Conservation (phyloP, 2,797 vertebrate genomes). For the Hozukius guyotensis region DNA sequence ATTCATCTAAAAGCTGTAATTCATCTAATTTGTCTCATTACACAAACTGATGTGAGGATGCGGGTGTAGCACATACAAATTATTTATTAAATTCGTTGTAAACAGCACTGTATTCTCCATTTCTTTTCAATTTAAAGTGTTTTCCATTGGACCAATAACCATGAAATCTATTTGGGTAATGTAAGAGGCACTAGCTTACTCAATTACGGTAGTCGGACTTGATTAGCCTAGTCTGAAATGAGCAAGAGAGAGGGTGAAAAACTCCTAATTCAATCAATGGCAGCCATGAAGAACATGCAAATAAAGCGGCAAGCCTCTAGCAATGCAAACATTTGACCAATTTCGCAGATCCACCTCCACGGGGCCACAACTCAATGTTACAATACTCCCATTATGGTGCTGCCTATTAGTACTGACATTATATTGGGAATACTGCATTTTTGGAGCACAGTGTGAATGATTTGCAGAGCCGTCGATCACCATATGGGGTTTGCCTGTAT, state of each 20-base stretch:
- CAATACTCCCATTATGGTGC: conserved; percentile 1
- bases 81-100: neutral
- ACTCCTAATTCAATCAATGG: conserved; percentile 13
- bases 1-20: conserved; percentile 8
- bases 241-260: conserved; percentile 12
- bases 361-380: conserved; percentile 14
- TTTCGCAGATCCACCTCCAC: conserved; percentile 17
- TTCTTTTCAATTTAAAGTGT: conserved; percentile 8
- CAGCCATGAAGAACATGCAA: conserved; percentile 7
- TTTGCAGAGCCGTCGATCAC: conserved; percentile 35
- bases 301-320: neutral
- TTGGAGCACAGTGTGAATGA: conserved; percentile 20
- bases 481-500: conserved; percentile 39
- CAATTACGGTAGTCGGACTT: conserved; percentile 25
- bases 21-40: conserved; percentile 5
- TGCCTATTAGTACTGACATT: conserved; percentile 39
- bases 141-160: conserved; percentile 21
- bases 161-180: conserved; percentile 28
- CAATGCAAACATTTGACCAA: conserved; percentile 29
- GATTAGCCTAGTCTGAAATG: conserved; percentile 39
- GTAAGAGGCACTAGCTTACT: conserved; percentile 7
- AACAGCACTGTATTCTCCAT: conserved; percentile 1
- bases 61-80: neutral
- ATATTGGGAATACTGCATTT: conserved; percentile 43
- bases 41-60: conserved; percentile 5